Conservation (phyloP, 2,113 vertebrate genomes). For the Elanus axillaris region DNA sequence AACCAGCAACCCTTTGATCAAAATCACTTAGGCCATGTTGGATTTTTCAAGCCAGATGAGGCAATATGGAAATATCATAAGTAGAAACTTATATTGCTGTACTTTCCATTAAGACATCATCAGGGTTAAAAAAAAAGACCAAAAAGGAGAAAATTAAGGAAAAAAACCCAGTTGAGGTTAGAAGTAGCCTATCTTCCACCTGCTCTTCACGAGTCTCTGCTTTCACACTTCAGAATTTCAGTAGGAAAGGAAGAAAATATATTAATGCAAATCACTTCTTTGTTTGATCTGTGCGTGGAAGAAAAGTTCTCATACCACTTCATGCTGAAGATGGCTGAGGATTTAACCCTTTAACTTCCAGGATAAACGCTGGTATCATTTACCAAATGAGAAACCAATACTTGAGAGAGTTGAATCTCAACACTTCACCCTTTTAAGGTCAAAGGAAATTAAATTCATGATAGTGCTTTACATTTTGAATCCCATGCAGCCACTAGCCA, state of each 20-base stretch:
- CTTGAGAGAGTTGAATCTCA: not conserved
- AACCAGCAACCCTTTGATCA: not conserved
- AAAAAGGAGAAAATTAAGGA: rapidly evolving
- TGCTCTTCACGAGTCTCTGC: not conserved
- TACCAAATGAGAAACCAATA: not conserved
- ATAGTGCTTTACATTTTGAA: not conserved
- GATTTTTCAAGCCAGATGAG: not conserved
- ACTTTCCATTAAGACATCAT: not conserved
- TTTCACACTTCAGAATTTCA: not conserved
- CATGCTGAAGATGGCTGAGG: not conserved
- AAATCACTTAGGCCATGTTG: not conserved
- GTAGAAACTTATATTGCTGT: not conserved
- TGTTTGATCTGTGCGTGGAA: not conserved
- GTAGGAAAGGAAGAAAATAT: not conserved
- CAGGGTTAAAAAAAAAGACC: not conserved
- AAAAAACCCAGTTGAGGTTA: not conserved
- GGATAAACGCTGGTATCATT: not conserved
- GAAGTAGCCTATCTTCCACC: not conserved
- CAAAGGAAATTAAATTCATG: not conserved
- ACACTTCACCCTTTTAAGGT: not conserved
- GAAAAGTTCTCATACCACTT: not conserved
- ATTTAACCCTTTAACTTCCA: not conserved
- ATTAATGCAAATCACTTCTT: not conserved
- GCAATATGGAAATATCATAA: not conserved
- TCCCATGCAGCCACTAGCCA: not conserved